These are phyloP conservation scores for Brachionus asplanchnoidis DNA, from an alignment of 1,140 invertebrate genomes.

Conservation along the genomic window DNA sequence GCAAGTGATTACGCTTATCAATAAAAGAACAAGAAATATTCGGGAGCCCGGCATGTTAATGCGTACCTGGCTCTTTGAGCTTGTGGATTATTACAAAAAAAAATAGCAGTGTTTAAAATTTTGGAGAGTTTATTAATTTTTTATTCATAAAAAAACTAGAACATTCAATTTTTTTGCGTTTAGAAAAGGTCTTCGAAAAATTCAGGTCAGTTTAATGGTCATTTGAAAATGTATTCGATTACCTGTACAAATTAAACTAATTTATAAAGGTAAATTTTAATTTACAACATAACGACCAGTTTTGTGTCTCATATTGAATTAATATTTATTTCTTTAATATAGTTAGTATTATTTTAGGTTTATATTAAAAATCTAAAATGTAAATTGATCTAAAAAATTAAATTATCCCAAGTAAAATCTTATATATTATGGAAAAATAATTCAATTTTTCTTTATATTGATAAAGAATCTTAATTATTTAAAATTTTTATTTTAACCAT, in stretches of 20 bases:
- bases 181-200: neutral
- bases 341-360: too few relatives aligned
- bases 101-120: neutral
- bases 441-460: too few relatives aligned
- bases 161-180: neutral
- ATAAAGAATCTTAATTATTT: too few relatives aligned
- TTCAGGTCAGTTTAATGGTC: neutral
- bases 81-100: neutral
- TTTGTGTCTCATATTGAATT: neutral
- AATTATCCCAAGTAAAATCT: too few relatives aligned
- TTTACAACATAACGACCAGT: neutral
- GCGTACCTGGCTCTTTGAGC: neutral
- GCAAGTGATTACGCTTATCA: neutral
- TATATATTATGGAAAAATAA: too few relatives aligned
- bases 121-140: neutral
- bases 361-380: too few relatives aligned
- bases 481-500: too few relatives aligned
- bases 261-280: neutral
- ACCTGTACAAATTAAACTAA: neutral
- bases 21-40: neutral
- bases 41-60: neutral
- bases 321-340: too few relatives aligned
- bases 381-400: too few relatives aligned
- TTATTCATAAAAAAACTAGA: neutral
- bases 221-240: neutral